Evolutionary conservation across 2,888 invertebrate species (phyloP), one percentile per base, ranked within the genome.

Genomic region (Heterodera filipjevi): DNA sequence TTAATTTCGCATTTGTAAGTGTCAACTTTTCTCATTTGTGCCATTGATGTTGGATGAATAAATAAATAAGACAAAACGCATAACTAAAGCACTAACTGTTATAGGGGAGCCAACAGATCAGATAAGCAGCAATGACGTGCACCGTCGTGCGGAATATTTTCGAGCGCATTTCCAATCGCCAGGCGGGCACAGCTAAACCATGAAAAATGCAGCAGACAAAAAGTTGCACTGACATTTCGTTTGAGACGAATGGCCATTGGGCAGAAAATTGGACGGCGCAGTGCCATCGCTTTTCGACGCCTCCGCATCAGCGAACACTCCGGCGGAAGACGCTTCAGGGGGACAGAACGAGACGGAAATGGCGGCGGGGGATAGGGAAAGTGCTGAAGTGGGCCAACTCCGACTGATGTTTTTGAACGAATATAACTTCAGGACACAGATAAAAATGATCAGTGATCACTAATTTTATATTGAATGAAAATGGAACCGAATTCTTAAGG

Each of bases 111-210:
- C 83, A 83, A 68, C 84, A 83, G 19, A 83, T 71, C 30, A 84
- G 39, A 53, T 83, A 83, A 12, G 84, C 83, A 27, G 84, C 80
- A 22, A 83, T 84, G 19, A 83, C 83, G 49, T 83, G 74, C 5
- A 84, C 79, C 22, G 80, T 84, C n/a, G 84, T 84, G 33, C 79
- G 77, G 73, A 83, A 83, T 77, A 83, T 83, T 32, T 78, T 78
- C 10, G 83, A 83, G 22, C 83, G 81, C 83, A 83, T 83, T 73
- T 83, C 84, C 44, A 80, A 30, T 27, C 83, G 76, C 83, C 83
- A 83, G 6, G 83, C 84, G 8, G 83, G 83, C 19, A 81, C 78
- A 27, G 32, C 64, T 79, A 22, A 59, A 30, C 5, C 30, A 74
- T 16, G 46, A 32, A 22, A 53, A 33, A 14, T 27, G 33, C 74